Base-by-base conservation (phyloP, 2,888 invertebrate genomes). In the Belgica antarctica region DNA sequence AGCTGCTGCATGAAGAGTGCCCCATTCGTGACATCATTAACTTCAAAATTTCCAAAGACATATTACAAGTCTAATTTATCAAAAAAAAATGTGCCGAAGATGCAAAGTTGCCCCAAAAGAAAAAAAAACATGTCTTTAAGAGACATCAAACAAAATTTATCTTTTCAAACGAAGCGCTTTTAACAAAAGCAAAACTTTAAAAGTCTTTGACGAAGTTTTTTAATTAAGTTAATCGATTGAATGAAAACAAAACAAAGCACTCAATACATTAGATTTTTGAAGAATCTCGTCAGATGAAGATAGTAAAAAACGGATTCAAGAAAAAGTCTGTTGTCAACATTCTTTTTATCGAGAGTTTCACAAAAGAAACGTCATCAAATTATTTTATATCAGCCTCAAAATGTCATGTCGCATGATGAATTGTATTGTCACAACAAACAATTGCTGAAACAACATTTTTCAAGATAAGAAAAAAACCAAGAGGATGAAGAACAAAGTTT, bases 301-400 rank as follows among this genome's bases (percentile, higher is more conserved):
- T 15, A 46, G 15, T 12, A 46, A 59, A 12, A 59, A 19, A 24
- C 2, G 59, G n/a, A 59, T 10, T 59, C 59, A 25, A 59, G 7
- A 25, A 27, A 46, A n/a, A 25, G 22, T n/a, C 27, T 59, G 8
- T 59, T 52, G 52, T 59, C 7, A 46, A 31, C 12, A 31, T 31
- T 31, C 7, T 52, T 22, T 10, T 41, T 22, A 22, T 22, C 12
- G 52, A 31, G 34, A 22, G 19, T 5, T 17, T 46, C 46, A 59
- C 59, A 59, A 59, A 59, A n/a, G 22, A 27, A 59, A 59, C 27
- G 19, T 24, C 27, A 27, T 59, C 59, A 59, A 59, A 5, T 7
- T 22, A 57, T 22, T 17, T 57, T 17, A 5, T 57, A 5, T 57
- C 27, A 5, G n/a, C 27, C 59, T 22, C 15, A 22, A 52, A 8